phyloP scores from a whole-genome alignment of 2,113 vertebrate species.

The Delphinus delphis region DNA sequence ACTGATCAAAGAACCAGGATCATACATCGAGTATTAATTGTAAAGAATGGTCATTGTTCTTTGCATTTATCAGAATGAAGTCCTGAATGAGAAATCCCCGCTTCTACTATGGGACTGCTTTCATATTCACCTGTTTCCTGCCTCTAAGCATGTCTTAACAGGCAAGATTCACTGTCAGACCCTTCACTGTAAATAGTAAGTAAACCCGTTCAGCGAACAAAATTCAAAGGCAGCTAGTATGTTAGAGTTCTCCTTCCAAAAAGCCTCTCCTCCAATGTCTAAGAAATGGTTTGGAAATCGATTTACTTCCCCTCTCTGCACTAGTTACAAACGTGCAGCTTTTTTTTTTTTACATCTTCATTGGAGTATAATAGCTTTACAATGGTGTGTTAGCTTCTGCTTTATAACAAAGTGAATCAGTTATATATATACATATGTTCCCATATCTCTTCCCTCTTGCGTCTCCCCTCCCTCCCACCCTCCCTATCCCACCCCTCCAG shows the following conservation, averaged over 20 bases:
- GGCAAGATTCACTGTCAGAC: slow-evolving; percentile 3
- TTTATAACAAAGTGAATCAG: no score
- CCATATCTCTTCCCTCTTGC: no score
- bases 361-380: no score
- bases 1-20: not conserved
- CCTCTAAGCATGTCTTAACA: not conserved
- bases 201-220: not conserved
- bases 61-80: slow-evolving; percentile 15
- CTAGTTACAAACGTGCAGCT: not conserved
- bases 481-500: no score
- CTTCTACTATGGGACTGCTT: not conserved
- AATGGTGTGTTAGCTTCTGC: no score
- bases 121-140: not conserved
- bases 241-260: not conserved
- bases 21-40: slow-evolving; percentile 1
- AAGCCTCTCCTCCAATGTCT: not conserved
- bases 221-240: not conserved
- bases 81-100: not conserved
- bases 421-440: no score
- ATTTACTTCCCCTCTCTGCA: not conserved
- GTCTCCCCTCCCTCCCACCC: no score
- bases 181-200: slow-evolving; percentile 8
- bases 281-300: not conserved
- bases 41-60: slow-evolving; percentile 35
- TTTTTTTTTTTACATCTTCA: not conserved